Conservation (phyloP, 2,888 invertebrate genomes). For the Heteromurus nitidus region DNA sequence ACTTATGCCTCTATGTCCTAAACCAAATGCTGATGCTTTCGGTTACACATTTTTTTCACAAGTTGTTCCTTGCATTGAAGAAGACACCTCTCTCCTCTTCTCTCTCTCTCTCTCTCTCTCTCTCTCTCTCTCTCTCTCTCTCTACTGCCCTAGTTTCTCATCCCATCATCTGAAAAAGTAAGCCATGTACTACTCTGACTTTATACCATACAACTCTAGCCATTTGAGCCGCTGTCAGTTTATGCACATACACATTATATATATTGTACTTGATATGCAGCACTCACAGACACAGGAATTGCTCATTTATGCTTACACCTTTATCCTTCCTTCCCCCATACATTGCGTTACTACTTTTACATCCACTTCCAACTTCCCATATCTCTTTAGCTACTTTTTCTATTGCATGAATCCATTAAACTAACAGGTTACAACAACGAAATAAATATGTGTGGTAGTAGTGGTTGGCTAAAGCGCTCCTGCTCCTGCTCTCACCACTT, state of each 20-base stretch:
- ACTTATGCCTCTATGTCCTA: too few species aligned
- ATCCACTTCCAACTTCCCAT: conserved; percentile 18
- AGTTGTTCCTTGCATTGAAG: conserved; percentile 1
- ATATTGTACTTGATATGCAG: conserved; percentile 17
- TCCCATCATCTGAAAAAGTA: conserved; percentile 65
- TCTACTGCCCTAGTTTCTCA: conserved; percentile 60
- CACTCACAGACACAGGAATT: conserved; percentile 23
- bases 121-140: conserved; percentile 11
- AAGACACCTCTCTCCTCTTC: too few species aligned
- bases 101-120: conserved; percentile 18
- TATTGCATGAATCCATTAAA: conserved; percentile 41
- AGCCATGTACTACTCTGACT: conserved; percentile 57
- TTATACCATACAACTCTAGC: too few species aligned
- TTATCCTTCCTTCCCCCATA: conserved; percentile 41
- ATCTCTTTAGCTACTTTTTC: conserved; percentile 14
- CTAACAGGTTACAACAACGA: conserved; percentile 33
- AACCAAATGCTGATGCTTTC: too few species aligned
- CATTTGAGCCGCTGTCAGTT: too few species aligned
- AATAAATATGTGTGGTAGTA: conserved; percentile 4
- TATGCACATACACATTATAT: too few species aligned
- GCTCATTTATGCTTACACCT: conserved; percentile 27
- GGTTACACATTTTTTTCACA: too few species aligned
- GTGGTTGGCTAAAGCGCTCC: conserved; percentile 1
- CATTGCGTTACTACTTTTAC: conserved; percentile 15
- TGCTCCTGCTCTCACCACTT: conserved; percentile 32